Conservation (phyloP, 2,888 invertebrate species). For the Harpagoxenus sublaevis region DNA sequence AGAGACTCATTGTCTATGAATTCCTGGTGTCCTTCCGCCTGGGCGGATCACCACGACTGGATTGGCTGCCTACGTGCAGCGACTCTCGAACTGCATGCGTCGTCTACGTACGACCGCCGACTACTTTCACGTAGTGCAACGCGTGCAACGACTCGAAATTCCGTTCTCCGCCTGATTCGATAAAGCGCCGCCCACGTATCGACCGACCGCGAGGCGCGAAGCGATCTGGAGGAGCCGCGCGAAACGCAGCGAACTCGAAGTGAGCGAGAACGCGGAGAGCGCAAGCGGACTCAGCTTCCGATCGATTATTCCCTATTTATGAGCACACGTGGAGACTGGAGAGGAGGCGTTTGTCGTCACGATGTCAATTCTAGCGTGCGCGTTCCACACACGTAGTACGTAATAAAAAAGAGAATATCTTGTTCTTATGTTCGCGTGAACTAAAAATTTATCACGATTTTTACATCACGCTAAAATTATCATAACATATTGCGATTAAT, state of each 20-base stretch:
- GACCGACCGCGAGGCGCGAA: slow-evolving; percentile 5
- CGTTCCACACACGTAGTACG: not conserved
- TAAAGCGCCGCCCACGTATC: slow-evolving; percentile 65
- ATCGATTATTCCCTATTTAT: slow-evolving; percentile 45
- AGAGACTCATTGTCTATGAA: slow-evolving; percentile 81
- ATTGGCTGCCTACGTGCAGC: slow-evolving; percentile 72
- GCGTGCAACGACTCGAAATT: slow-evolving; percentile 72
- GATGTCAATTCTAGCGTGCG: not conserved
- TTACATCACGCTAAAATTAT: not conserved
- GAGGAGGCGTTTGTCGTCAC: slow-evolving; percentile 18
- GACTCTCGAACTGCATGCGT: slow-evolving; percentile 49
- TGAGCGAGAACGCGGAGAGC: not conserved
- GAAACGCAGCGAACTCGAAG: not conserved
- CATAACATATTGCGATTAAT: not conserved
- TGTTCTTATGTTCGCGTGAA: not conserved
- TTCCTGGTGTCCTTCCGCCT: slow-evolving; percentile 81
- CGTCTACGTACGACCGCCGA: slow-evolving; percentile 51
- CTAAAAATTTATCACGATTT: not conserved
- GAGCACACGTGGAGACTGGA: slow-evolving; percentile 5
- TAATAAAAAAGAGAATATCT: not conserved
- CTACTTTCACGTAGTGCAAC: slow-evolving; percentile 74
- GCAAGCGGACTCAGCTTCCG: slow-evolving; percentile 20
- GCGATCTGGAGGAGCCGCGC: slow-evolving; percentile 6
- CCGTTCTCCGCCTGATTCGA: slow-evolving; percentile 65
- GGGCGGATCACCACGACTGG: slow-evolving; percentile 78